Percentiles rank a stretch among this genome's conserved stretches.
Evolutionary conservation across 1,140 invertebrate genomes (phyloP).

Genomic region (Agraylea sexmaculata): DNA sequence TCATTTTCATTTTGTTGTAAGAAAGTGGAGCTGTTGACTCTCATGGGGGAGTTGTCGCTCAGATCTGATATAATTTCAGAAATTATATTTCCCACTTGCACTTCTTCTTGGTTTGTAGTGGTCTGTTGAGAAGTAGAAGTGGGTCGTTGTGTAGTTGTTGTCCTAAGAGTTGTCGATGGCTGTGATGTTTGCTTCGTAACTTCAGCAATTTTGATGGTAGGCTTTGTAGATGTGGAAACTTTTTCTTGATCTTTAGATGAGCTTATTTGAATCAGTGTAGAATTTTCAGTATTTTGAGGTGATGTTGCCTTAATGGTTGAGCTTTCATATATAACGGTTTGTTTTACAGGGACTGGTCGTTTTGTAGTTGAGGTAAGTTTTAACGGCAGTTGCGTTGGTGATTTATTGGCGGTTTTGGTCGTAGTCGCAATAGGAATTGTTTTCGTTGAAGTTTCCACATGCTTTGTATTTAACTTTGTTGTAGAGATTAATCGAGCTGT

Average conservation of each 20-base stretch:
- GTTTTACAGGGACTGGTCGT: constrained; percentile 1
- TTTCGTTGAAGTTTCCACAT: not conserved
- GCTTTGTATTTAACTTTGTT: too few species aligned
- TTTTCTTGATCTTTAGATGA: constrained; percentile 4
- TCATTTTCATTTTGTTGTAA: too few species aligned
- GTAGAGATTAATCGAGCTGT: too few species aligned
- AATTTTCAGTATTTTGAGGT: constrained; percentile 26
- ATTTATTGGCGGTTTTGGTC: not conserved
- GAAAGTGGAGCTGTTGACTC: too few species aligned
- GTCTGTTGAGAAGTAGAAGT: too few species aligned
- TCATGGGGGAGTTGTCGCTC: too few species aligned
- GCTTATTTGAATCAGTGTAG: constrained; percentile 17
- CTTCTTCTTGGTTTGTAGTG: too few species aligned
- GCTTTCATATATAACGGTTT: constrained; percentile 11
- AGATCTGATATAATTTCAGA: too few species aligned
- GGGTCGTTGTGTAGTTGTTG: constrained; percentile 1
- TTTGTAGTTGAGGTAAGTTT: constrained; percentile 13
- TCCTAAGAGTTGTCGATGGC: constrained; percentile 1
- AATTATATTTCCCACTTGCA: too few species aligned
- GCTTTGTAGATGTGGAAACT: constrained; percentile 16
- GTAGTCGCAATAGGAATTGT: constrained; percentile 3
- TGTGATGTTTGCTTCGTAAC: constrained; percentile 8
- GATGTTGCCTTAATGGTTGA: constrained; percentile 19
- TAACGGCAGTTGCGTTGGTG: too few species aligned
- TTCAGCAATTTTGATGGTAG: constrained; percentile 14